Percentiles rank a stretch among this genome's conserved stretches.
Conservation (phyloP, 2,888 invertebrate species). For the Trissolcus japonicus region DNA sequence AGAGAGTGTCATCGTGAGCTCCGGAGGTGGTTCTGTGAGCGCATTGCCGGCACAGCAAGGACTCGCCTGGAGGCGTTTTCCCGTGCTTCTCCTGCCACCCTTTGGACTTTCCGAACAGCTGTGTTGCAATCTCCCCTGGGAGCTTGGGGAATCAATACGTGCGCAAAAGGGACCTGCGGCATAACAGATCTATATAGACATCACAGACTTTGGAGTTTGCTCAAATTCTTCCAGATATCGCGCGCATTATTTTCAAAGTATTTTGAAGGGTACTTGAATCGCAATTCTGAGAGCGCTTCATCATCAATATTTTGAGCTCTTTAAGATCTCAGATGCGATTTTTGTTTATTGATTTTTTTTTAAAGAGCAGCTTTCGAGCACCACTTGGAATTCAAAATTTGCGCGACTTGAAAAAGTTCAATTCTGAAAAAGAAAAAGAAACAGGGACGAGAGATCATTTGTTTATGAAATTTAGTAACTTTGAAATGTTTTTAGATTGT, state of each 20-base stretch:
- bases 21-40: constrained; percentile 37
- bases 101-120: constrained; percentile 45
- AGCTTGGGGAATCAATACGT: constrained; percentile 50
- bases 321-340: too few relatives aligned
- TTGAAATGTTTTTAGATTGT: too few relatives aligned
- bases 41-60: constrained; percentile 52
- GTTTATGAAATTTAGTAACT: too few relatives aligned
- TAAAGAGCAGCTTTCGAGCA: too few relatives aligned
- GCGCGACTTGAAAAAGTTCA: too few relatives aligned
- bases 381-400: too few relatives aligned
- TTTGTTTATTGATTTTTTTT: too few relatives aligned
- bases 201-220: constrained; percentile 9
- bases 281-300: neutral
- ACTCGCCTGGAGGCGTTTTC: constrained; percentile 26
- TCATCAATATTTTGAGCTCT: neutral
- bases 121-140: constrained; percentile 44
- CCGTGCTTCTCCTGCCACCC: constrained; percentile 17
- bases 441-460: too few relatives aligned
- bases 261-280: too few relatives aligned
- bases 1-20: constrained; percentile 6
- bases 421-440: too few relatives aligned
- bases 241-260: too few relatives aligned
- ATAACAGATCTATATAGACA: constrained; percentile 30
- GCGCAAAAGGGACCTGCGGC: constrained; percentile 45
- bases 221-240: neutral